Conservation (phyloP, 2,113 vertebrate genomes). For the Semnopithecus entellus region DNA sequence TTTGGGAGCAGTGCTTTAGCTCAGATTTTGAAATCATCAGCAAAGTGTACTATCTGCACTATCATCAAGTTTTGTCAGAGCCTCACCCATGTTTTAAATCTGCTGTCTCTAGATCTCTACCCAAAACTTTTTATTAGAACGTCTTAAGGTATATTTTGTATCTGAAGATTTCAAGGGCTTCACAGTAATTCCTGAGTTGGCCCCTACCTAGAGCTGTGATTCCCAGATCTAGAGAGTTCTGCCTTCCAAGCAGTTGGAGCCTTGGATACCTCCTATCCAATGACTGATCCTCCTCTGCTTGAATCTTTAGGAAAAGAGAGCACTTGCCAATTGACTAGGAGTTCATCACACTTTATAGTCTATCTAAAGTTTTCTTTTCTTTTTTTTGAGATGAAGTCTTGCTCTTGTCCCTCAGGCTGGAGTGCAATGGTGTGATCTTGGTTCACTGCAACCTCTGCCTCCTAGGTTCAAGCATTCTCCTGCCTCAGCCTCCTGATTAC, state of each 20-base stretch:
- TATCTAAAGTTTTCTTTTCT: constrained; percentile 33
- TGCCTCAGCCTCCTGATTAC: too few relatives aligned
- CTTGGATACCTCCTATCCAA: neutral
- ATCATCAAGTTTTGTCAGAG: neutral
- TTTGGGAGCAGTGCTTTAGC: neutral
- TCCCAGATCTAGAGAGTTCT: neutral
- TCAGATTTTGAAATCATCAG: neutral
- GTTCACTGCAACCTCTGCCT: too few relatives aligned
- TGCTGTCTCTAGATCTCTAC: neutral
- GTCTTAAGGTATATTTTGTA: neutral
- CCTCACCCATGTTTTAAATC: neutral
- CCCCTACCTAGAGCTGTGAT: neutral
- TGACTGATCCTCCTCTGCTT: neutral
- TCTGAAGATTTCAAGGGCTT: neutral
- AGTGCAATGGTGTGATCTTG: too few relatives aligned
- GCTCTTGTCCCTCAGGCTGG: too few relatives aligned
- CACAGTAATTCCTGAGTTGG: neutral
- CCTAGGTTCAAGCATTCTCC: too few relatives aligned
- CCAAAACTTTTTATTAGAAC: neutral
- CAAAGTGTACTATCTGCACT: neutral
- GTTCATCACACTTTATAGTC: neutral
- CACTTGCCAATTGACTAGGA: neutral
- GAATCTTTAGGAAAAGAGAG: constrained; percentile 12
- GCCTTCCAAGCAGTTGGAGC: neutral
- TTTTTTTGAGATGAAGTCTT: neutral